Conservation (phyloP, 2,113 vertebrate species). For the Poecilia latipinna region DNA sequence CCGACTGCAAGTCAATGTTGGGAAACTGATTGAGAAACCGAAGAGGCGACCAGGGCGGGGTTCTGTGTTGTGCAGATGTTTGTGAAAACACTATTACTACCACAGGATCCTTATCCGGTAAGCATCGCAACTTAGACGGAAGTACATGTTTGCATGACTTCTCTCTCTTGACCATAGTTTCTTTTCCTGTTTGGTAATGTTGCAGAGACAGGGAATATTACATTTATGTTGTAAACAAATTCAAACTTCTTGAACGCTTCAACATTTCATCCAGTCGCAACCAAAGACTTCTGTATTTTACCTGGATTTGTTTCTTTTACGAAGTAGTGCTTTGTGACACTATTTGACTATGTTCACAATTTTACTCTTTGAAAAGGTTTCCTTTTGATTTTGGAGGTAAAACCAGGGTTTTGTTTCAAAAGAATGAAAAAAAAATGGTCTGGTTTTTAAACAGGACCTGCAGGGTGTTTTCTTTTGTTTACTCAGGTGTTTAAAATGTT, state of each 20-base stretch:
- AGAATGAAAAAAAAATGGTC: no score
- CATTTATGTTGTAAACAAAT: background rate
- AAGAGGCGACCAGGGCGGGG: background rate
- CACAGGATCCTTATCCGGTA: background rate
- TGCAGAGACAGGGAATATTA: background rate
- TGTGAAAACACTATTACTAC: background rate
- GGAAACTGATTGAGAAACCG: background rate
- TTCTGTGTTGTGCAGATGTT: background rate
- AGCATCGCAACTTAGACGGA: background rate
- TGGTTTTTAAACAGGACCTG: background rate
- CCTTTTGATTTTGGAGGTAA: background rate
- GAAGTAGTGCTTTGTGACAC: background rate
- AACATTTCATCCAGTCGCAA: no score
- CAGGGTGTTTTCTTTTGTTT: background rate
- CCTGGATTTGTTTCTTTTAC: no score
- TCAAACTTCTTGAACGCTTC: background rate
- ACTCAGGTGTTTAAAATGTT: no score
- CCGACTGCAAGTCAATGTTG: background rate
- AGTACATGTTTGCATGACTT: background rate
- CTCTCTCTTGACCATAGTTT: background rate
- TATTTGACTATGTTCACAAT: background rate
- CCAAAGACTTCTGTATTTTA: no score
- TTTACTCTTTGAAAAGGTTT: background rate
- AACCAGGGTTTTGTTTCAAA: no score
- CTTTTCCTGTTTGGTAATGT: background rate